These are phyloP conservation scores for Leucoraja erinaceus DNA, from an alignment of 2,113 vertebrate species.

Conservation along the genomic window DNA sequence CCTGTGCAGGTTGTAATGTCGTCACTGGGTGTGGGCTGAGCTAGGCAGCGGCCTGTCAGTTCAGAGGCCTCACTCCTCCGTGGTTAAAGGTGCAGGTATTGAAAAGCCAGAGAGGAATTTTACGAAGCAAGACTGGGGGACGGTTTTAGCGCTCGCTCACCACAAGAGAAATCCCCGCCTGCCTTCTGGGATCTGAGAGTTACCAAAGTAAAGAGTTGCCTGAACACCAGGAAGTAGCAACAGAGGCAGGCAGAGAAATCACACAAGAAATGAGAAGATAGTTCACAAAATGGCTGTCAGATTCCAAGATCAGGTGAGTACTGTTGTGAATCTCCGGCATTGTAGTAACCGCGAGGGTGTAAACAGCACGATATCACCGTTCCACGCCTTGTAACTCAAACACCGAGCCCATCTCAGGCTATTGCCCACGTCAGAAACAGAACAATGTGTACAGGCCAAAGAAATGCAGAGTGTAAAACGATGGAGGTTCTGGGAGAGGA, in stretches of 20 bases:
- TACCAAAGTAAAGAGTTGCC: neutral
- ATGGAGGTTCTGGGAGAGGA: neutral
- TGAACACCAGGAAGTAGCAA: neutral
- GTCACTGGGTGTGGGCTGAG: slow-evolving; percentile 26
- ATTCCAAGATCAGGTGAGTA: slow-evolving; percentile 28
- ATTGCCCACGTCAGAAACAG: neutral
- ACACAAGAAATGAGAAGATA: slow-evolving; percentile 10
- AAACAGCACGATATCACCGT: neutral
- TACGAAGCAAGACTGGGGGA: neutral
- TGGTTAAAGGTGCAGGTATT: slow-evolving; percentile 16
- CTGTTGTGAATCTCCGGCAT: neutral
- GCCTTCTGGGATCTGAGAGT: neutral
- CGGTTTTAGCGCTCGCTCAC: neutral
- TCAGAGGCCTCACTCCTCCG: neutral
- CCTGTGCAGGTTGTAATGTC: neutral
- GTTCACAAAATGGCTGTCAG: slow-evolving; percentile 36
- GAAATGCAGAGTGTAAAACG: neutral
- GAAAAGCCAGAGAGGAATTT: neutral
- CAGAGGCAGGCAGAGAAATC: neutral
- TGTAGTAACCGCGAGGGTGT: neutral
- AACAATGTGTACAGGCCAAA: neutral
- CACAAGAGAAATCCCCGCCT: neutral
- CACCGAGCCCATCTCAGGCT: too few species aligned
- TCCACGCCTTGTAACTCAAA: neutral
- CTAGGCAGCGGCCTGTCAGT: neutral